Percentiles rank a stretch among this genome's conserved stretches.
Conservation (phyloP, 2,113 vertebrate species). For the Peromyscus leucopus region DNA sequence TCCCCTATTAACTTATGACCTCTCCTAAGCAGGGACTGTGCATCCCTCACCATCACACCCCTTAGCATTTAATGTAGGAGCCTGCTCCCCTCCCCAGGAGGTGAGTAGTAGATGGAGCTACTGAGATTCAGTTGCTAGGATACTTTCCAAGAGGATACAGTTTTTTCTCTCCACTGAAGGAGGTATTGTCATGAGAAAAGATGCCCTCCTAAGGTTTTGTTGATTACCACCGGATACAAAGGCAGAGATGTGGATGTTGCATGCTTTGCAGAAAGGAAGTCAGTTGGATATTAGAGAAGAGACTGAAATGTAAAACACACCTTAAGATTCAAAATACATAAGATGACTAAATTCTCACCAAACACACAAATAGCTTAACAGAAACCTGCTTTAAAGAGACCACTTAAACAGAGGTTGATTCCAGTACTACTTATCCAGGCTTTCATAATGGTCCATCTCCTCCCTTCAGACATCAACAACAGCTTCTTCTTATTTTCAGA, state of each 20-base stretch:
- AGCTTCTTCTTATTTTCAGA: not conserved
- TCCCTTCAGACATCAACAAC: not conserved
- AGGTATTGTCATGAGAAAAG: not conserved
- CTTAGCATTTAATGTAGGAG: not conserved
- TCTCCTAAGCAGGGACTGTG: not conserved
- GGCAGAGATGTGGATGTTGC: not conserved
- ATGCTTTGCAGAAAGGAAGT: conserved; percentile 54
- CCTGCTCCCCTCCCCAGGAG: not conserved
- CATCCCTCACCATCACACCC: not conserved
- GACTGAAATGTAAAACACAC: conserved; percentile 7
- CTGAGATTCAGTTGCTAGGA: conserved; percentile 50
- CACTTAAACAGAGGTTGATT: not conserved
- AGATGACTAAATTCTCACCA: conserved; percentile 9
- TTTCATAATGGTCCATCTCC: not conserved
- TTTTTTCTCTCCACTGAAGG: not conserved
- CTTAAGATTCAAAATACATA: not conserved
- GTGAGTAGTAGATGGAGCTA: not conserved
- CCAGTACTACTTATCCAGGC: not conserved
- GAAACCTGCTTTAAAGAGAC: not conserved
- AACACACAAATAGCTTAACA: conserved; percentile 35
- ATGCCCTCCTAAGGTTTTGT: conserved; percentile 39
- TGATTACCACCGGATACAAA: not conserved
- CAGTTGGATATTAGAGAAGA: conserved; percentile 7
- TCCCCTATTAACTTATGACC: not conserved
- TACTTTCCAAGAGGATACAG: conserved; percentile 7